Conservation (phyloP, 2,888 invertebrate species). For the Aricia artaxerxes region DNA sequence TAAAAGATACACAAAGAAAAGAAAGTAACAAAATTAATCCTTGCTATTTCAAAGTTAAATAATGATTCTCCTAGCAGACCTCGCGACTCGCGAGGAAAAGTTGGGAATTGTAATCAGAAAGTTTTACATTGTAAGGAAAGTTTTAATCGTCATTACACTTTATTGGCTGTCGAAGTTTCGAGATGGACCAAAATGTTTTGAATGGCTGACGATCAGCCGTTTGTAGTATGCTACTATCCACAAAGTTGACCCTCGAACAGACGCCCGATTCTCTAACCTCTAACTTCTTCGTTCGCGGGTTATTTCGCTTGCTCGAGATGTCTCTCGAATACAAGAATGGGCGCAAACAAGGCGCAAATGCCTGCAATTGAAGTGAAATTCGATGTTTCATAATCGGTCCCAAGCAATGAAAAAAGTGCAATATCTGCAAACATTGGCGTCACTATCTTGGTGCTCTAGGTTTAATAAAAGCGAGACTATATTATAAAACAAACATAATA, state of each 20-base stretch:
- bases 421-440: too few relatives aligned
- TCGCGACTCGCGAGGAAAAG: conserved; percentile 32
- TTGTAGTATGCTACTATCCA: neutral
- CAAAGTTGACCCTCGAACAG: neutral
- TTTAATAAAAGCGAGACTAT: too few relatives aligned
- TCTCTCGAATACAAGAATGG: too few relatives aligned
- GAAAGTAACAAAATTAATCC: conserved; percentile 31
- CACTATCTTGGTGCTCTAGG: too few relatives aligned
- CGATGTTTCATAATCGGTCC: too few relatives aligned
- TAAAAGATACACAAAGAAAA: conserved; percentile 22
- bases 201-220: neutral
- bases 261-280: too few relatives aligned
- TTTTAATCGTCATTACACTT: conserved; percentile 13
- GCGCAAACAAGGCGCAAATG: too few relatives aligned
- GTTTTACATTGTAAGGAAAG: conserved; percentile 41
- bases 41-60: conserved; percentile 32
- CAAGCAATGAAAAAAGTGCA: too few relatives aligned
- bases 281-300: too few relatives aligned
- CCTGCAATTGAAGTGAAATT: too few relatives aligned
- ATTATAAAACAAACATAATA: too few relatives aligned
- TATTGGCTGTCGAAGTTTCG: neutral
- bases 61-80: conserved; percentile 30
- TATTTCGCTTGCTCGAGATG: too few relatives aligned
- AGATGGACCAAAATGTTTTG: neutral
- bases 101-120: conserved; percentile 44